phyloP scores from a whole-genome alignment of 1,140 invertebrate genomes.

The Pogonognathellus flavescens region DNA sequence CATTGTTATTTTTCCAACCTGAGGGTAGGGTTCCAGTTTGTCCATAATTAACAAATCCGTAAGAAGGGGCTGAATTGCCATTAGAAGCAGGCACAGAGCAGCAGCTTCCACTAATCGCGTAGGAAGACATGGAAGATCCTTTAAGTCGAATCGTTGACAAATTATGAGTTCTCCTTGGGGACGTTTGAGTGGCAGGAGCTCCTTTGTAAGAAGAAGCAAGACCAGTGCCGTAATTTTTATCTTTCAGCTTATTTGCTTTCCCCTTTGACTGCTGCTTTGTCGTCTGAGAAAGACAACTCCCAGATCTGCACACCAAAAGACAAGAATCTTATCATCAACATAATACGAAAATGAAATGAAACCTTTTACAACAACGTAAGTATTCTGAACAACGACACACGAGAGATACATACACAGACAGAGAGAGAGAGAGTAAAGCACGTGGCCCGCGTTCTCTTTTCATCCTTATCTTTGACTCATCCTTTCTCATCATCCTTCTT shows the following conservation, averaged over 20 bases:
- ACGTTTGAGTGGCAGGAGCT: slow-evolving; percentile 53
- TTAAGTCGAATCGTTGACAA: slow-evolving; percentile 57
- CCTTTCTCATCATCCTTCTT: slow-evolving; percentile 1
- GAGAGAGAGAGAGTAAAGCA: not conserved
- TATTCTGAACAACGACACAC: not conserved
- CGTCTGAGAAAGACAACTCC: slow-evolving; percentile 16
- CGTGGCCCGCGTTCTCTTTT: slow-evolving; percentile 1
- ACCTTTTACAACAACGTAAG: slow-evolving; percentile 14
- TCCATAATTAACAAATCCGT: slow-evolving; percentile 56
- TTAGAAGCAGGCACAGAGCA: slow-evolving; percentile 47
- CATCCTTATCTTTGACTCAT: not conserved
- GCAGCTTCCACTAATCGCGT: slow-evolving; percentile 52
- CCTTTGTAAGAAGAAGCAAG: slow-evolving; percentile 36
- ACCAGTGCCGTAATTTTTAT: slow-evolving; percentile 55
- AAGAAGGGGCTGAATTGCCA: slow-evolving; percentile 46
- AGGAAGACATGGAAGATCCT: slow-evolving; percentile 57
- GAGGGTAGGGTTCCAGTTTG: slow-evolving; percentile 51
- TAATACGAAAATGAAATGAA: slow-evolving; percentile 33
- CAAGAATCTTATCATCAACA: slow-evolving; percentile 46
- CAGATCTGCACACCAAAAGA: slow-evolving; percentile 17
- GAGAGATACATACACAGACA: not conserved
- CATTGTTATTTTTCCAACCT: not conserved
- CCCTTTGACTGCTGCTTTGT: slow-evolving; percentile 45
- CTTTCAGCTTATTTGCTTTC: slow-evolving; percentile 33
- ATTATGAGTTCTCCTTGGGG: slow-evolving; percentile 55